phyloP scores from a whole-genome alignment of 2,888 invertebrate species.

The Zaprionus bogoriensis region DNA sequence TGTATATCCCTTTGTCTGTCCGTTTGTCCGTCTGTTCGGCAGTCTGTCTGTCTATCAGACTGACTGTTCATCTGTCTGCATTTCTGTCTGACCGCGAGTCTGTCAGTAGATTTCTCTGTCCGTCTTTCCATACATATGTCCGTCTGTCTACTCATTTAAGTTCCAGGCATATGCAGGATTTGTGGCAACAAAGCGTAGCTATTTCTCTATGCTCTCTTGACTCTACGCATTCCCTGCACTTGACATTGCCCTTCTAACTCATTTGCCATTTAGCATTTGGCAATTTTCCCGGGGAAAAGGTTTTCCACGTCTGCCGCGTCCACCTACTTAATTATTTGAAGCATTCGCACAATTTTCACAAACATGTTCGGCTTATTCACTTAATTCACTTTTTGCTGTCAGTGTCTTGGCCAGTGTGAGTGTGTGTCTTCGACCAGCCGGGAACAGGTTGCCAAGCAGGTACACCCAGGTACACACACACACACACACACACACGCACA shows the following conservation, averaged over 20 bases:
- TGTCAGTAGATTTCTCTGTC: no score
- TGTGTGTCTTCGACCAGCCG: no score
- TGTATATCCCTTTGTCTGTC: no score
- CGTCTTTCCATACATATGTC: no score
- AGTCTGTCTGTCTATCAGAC: no score
- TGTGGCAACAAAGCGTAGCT: neutral
- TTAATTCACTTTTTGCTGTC: constrained; percentile 73
- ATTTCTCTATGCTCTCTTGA: neutral
- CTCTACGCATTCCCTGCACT: no score
- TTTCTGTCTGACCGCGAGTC: no score
- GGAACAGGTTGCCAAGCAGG: constrained; percentile 66
- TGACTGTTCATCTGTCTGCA: no score
- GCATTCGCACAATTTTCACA: constrained; percentile 76
- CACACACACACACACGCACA: constrained; percentile 23
- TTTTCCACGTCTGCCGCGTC: constrained; percentile 48
- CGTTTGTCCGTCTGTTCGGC: no score
- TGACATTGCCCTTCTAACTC: constrained; percentile 42
- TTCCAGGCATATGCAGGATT: constrained; percentile 22
- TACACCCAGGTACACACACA: constrained; percentile 52
- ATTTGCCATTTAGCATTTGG: constrained; percentile 47
- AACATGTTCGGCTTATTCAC: constrained; percentile 76
- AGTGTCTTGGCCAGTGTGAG: constrained; percentile 35
- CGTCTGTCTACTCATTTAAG: constrained; percentile 41
- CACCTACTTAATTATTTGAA: constrained; percentile 78
- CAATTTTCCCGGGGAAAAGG: constrained; percentile 15